These are phyloP conservation scores for Varanus salvator DNA, from an alignment of 2,113 vertebrate species.

Conservation along the genomic window DNA sequence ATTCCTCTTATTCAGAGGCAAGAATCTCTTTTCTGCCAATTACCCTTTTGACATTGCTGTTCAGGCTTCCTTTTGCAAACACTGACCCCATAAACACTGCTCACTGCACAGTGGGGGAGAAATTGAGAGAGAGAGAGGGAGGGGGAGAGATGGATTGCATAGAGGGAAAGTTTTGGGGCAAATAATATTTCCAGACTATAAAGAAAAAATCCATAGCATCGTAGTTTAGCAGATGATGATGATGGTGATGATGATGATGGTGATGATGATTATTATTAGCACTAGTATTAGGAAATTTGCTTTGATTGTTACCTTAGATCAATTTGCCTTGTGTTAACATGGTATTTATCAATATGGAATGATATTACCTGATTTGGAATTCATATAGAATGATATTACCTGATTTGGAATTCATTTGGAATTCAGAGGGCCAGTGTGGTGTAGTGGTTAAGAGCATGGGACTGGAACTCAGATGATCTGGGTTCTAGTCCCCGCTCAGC, in stretches of 20 bases:
- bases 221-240: slow-evolving; percentile 23
- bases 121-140: not conserved
- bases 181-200: not conserved
- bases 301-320: not conserved
- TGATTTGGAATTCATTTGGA: too few relatives aligned
- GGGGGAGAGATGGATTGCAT: not conserved
- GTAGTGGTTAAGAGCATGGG: too few relatives aligned
- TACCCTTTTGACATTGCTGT: slow-evolving; percentile 51
- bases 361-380: not conserved
- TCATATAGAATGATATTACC: not conserved
- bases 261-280: too few relatives aligned
- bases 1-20: slow-evolving; percentile 58
- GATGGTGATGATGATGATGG: too few relatives aligned
- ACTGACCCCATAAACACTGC: slow-evolving; percentile 32
- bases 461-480: too few relatives aligned
- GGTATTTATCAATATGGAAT: not conserved
- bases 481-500: too few relatives aligned
- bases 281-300: not conserved
- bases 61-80: slow-evolving; percentile 53
- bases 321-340: not conserved
- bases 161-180: not conserved
- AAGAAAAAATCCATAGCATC: slow-evolving; percentile 15
- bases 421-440: too few relatives aligned
- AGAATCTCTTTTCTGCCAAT: slow-evolving; percentile 58
- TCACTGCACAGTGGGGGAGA: slow-evolving; percentile 12